Evolutionary conservation across 2,113 vertebrate genomes (phyloP).

Genomic region (Heterocephalus glaber): DNA sequence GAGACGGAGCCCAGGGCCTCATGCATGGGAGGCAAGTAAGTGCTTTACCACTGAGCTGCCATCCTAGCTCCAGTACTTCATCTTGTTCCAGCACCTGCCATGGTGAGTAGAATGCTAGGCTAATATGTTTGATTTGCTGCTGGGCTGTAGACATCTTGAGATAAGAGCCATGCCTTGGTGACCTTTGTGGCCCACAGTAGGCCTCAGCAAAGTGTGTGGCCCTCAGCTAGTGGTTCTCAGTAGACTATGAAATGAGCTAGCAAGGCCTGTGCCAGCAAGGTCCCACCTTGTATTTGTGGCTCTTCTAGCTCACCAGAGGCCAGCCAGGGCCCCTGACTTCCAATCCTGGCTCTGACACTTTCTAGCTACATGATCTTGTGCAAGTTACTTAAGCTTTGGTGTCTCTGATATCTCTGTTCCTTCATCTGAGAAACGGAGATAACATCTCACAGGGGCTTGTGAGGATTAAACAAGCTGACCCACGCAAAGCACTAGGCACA

Average conservation of each 20-base stretch:
- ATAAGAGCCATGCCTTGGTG: neutral
- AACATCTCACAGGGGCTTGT: neutral
- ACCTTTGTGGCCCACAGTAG: neutral
- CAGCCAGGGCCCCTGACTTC: neutral
- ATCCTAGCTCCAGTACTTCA: neutral
- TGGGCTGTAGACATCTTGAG: neutral
- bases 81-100: neutral
- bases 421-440: constrained; percentile 1
- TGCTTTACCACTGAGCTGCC: neutral
- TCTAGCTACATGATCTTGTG: neutral
- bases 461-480: neutral
- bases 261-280: neutral
- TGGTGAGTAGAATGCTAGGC: neutral
- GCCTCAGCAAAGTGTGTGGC: neutral
- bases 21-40: neutral
- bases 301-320: neutral
- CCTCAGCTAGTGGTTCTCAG: neutral
- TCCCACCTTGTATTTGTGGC: neutral
- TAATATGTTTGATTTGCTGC: neutral
- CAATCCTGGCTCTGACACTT: neutral
- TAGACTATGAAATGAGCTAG: neutral
- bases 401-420: neutral
- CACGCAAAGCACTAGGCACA: neutral
- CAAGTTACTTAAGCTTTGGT: neutral
- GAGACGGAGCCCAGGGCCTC: neutral